Conservation (phyloP, 2,113 vertebrate genomes). For the Podilymbus podiceps region DNA sequence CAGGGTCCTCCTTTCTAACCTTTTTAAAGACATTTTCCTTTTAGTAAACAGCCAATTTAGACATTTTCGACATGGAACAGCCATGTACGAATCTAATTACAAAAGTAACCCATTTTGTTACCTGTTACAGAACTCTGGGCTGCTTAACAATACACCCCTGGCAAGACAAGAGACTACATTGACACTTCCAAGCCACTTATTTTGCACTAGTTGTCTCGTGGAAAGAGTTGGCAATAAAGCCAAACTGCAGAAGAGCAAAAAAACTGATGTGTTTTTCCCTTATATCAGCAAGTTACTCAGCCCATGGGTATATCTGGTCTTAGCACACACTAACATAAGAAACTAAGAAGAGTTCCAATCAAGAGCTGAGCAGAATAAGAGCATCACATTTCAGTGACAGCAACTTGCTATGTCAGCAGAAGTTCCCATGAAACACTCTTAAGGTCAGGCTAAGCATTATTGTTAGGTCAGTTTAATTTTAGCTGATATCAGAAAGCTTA, state of each 20-base stretch:
- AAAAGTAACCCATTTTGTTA: background rate
- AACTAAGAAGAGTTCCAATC: background rate
- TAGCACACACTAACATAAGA: background rate
- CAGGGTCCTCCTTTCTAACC: no score
- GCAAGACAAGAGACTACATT: background rate
- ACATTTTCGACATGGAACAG: background rate
- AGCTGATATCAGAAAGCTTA: background rate
- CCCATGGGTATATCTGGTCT: background rate
- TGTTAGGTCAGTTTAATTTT: background rate
- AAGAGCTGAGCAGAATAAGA: background rate
- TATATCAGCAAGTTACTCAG: background rate
- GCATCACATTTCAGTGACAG: background rate
- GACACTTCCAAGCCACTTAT: background rate
- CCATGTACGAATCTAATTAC: background rate
- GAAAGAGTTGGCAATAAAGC: background rate
- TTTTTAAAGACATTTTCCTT: no score
- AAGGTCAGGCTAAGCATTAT: background rate
- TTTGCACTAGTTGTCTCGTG: background rate
- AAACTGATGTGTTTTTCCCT: accelerated
- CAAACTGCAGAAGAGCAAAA: background rate
- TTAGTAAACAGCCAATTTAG: background rate
- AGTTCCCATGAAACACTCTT: background rate
- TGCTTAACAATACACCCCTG: background rate
- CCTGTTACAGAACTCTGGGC: background rate
- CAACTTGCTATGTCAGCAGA: background rate